Evolutionary conservation across 37 sponge, comb jelly and placozoan genomes (phyloP), one percentile per base, ranked within the genome.

Genomic region (Crambe crambe): DNA sequence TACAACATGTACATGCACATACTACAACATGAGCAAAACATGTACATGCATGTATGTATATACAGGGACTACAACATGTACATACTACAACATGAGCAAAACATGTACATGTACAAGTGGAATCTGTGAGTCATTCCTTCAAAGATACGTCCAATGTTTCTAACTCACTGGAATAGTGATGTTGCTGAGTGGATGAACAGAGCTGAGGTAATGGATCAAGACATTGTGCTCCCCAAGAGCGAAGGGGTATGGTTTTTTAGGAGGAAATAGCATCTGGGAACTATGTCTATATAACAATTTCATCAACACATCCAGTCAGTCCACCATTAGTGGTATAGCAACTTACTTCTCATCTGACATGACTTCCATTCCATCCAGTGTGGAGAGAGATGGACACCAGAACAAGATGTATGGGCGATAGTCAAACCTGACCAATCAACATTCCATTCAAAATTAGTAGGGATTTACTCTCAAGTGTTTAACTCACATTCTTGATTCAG

Each of bases 401-500:
- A 62, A 74, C 44, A 75, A 60, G 44, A 89, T 58, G 59, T 64
- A 83, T 0, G 75, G 77, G 9, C 90, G 80, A 70, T 75, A 80
- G 41, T 83, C 76, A 57, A 89, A 65, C 63, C 65, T 36, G 31
- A 4, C 54, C 0, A 40, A 38, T 34, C 27, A 3, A 56, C 61
- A 60, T 25, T 6, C 27, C 61, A 26, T 51, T 51, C 27, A 60
- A 20, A 3, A 60, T 20, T 60, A 60, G 17, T 9, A n/a, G n/a
- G n/a, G n/a, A n/a, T 51, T 9, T 18, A 60, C 61, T 60, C 61
- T 26, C 23, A 12, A 20, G 38, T 38, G 38, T 8, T 37, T 35
- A 12, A 22, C 83, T 73, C 32, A 83, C 83, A 83, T 42, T 51
- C 30, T 51, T 25, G 74, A 23, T 32, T 83, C 75, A 41, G 75